These are phyloP conservation scores for Nycticryphes semicollaris DNA, from an alignment of 2,113 vertebrate genomes.

Conservation along the genomic window DNA sequence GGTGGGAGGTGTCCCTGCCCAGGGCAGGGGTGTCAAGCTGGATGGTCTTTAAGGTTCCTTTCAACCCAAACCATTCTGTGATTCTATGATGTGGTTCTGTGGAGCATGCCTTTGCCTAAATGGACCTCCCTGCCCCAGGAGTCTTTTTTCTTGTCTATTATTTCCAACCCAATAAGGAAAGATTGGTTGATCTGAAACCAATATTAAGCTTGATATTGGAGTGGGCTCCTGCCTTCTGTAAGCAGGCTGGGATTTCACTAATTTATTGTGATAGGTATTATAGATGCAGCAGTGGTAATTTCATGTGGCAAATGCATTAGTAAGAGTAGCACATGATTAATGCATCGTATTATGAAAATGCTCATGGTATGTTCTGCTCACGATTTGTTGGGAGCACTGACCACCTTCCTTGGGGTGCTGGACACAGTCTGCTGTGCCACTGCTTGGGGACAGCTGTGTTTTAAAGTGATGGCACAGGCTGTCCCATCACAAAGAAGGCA, in stretches of 20 bases:
- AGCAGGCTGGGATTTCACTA: neutral
- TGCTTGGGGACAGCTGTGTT: rapidly evolving
- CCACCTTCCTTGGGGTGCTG: neutral
- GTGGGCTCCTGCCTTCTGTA: neutral
- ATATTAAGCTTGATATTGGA: neutral
- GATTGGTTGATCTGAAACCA: neutral
- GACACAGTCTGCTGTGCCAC: neutral
- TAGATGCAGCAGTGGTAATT: neutral
- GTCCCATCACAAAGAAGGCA: neutral
- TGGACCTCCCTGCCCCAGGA: neutral
- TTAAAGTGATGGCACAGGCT: neutral
- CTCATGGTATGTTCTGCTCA: neutral
- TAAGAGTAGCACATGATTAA: neutral
- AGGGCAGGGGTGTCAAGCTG: neutral
- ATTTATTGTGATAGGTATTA: rapidly evolving
- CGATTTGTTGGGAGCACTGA: neutral
- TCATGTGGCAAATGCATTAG: rapidly evolving
- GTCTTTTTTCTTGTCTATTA: neutral
- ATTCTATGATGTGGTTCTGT: neutral
- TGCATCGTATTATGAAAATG: rapidly evolving
- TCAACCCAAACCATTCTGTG: neutral
- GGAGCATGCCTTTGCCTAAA: neutral
- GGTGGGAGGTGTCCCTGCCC: neutral
- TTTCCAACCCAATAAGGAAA: neutral
- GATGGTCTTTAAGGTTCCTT: neutral